Evolutionary conservation across 2,888 invertebrate species (phyloP).

Genomic region (Ennomos erosarius): DNA sequence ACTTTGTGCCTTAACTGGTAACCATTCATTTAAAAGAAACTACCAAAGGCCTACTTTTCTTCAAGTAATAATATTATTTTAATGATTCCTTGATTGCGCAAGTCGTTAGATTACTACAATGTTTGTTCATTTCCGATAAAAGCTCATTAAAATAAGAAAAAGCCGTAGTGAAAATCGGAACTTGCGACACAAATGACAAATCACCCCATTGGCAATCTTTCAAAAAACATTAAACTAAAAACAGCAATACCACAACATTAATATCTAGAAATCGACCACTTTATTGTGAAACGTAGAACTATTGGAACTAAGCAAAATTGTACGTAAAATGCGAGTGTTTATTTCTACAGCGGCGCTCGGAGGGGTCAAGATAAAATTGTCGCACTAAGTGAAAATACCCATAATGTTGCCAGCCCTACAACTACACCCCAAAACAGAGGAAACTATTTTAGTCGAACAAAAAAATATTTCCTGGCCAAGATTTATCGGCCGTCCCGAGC

Average conservation of each 20-base stretch:
- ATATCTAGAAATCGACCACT: slow-evolving; percentile 43
- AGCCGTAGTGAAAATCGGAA: slow-evolving; percentile 35
- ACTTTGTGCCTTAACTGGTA: too few relatives aligned
- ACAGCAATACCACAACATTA: slow-evolving; percentile 61
- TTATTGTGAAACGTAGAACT: background rate
- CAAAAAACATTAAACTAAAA: slow-evolving; percentile 56
- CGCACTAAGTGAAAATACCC: slow-evolving; percentile 43
- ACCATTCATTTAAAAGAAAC: too few relatives aligned
- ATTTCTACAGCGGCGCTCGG: background rate
- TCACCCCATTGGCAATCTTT: slow-evolving; percentile 44
- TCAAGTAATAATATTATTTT: too few relatives aligned
- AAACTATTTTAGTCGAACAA: slow-evolving; percentile 83
- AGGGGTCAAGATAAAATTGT: slow-evolving; percentile 26
- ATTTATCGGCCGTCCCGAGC: slow-evolving; percentile 58
- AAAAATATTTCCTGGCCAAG: slow-evolving; percentile 78
- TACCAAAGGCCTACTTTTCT: too few relatives aligned
- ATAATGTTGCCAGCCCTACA: slow-evolving; percentile 52
- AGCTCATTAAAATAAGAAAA: slow-evolving; percentile 36
- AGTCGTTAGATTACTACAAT: background rate
- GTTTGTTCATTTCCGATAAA: slow-evolving; percentile 25
- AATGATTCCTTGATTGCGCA: background rate
- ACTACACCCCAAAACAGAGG: slow-evolving; percentile 74
- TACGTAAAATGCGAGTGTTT: slow-evolving; percentile 40
- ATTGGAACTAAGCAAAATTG: slow-evolving; percentile 34
- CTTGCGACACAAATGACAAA: slow-evolving; percentile 52